Conservation (phyloP, 2,888 invertebrate species). For the Oscheius onirici region DNA sequence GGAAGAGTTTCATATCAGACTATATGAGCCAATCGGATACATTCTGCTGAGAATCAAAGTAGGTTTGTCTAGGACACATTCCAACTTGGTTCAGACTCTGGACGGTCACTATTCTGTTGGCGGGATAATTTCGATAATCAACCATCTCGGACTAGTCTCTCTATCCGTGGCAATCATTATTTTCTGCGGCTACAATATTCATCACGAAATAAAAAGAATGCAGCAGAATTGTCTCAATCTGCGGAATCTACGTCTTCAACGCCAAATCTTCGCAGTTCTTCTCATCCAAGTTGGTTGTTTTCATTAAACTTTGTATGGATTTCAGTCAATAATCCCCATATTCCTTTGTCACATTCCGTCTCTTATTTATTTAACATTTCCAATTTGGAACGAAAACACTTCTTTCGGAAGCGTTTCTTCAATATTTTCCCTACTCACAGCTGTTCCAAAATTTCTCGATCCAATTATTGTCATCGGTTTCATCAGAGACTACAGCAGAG, state of each 20-base stretch:
- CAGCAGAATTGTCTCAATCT: not conserved
- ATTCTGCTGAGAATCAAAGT: not conserved
- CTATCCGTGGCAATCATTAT: not conserved
- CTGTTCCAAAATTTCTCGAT: not conserved
- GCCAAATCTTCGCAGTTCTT: not conserved
- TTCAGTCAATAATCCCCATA: slow-evolving; percentile 8
- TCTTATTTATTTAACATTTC: slow-evolving; percentile 13
- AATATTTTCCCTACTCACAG: not conserved
- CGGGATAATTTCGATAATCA: not conserved
- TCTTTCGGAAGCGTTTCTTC: not conserved
- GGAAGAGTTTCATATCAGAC: not conserved
- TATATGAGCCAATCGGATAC: not conserved
- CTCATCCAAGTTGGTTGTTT: not conserved
- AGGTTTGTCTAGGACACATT: not conserved
- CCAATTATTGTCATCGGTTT: slow-evolving; percentile 12
- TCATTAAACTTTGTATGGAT: not conserved
- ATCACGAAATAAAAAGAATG: not conserved
- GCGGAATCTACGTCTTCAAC: not conserved
- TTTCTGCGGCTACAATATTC: not conserved
- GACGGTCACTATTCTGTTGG: not conserved
- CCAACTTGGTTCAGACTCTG: no score
- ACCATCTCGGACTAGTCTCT: not conserved
- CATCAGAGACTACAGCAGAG: not conserved
- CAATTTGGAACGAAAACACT: not conserved
- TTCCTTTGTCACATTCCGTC: not conserved